Conservation (phyloP, 2,113 vertebrate species). For the Vidua macroura region DNA sequence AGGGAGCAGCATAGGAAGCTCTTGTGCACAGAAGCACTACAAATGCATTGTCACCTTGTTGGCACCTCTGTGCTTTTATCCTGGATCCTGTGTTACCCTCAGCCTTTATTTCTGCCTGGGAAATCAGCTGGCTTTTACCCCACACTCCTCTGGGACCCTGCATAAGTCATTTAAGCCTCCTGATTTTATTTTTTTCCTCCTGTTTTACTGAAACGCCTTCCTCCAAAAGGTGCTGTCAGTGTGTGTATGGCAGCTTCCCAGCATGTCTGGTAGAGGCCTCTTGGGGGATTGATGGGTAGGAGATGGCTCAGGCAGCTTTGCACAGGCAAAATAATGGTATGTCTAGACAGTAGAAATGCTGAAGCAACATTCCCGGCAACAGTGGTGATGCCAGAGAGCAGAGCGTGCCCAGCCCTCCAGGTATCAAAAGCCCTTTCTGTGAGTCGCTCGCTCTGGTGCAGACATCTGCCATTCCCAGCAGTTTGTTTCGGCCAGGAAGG, state of each 20-base stretch:
- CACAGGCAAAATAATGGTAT: background rate
- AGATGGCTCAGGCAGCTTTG: background rate
- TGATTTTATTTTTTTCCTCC: background rate
- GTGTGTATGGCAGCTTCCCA: background rate
- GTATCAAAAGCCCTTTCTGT: background rate
- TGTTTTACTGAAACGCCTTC: background rate
- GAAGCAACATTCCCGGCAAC: conserved; percentile 10
- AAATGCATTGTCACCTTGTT: background rate
- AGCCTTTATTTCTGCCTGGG: background rate
- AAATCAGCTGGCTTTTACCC: background rate
- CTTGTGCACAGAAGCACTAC: background rate
- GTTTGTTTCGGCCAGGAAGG: background rate
- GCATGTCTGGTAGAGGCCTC: background rate
- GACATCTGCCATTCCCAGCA: background rate
- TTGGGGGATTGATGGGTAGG: background rate
- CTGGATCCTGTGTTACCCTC: background rate
- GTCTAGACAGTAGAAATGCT: conserved; percentile 51
- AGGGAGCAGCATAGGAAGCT: background rate
- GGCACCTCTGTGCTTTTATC: background rate
- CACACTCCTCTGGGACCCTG: background rate
- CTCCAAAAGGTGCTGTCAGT: background rate
- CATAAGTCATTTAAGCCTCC: background rate
- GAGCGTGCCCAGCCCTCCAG: background rate
- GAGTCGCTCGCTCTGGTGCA: background rate
- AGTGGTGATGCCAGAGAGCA: background rate